Conservation (phyloP, 2,888 invertebrate genomes). For the Drosophila mimetica region DNA sequence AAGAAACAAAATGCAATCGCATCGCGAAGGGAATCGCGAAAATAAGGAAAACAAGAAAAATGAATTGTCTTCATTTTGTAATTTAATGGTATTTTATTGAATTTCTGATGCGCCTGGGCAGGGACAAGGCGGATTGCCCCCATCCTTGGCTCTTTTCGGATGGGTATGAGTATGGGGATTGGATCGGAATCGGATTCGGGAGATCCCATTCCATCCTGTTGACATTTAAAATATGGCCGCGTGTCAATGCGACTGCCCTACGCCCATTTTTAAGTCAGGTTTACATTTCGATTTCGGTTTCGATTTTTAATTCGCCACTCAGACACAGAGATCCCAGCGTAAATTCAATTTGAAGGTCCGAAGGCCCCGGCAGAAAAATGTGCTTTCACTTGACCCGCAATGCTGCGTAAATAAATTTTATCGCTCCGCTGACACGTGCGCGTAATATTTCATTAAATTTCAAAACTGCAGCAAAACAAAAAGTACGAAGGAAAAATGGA, state of each 20-base stretch:
- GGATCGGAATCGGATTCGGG: background rate
- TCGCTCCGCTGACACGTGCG: conserved; percentile 77
- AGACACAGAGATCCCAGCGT: conserved; percentile 52
- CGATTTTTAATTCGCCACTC: conserved; percentile 54
- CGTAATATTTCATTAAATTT: conserved; percentile 76
- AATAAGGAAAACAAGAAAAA: conserved; percentile 46
- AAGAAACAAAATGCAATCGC: conserved; percentile 66
- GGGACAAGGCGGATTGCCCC: conserved; percentile 57
- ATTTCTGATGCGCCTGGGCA: conserved; percentile 70
- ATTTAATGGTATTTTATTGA: conserved; percentile 82
- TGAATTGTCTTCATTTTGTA: conserved; percentile 81
- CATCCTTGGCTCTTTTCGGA: conserved; percentile 27
- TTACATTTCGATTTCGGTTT: conserved; percentile 76
- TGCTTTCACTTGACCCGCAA: conserved; percentile 83
- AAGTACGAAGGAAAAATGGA: conserved; percentile 19
- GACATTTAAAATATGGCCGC: conserved; percentile 82
- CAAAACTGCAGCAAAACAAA: conserved; percentile 34
- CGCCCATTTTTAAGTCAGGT: conserved; percentile 81
- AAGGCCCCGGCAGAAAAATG: conserved; percentile 65
- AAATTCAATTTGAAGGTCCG: conserved; percentile 78
- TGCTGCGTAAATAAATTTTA: conserved; percentile 82
- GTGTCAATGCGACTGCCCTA: conserved; percentile 82
- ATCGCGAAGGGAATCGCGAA: conserved; percentile 25
- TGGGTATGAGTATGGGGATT: background rate
- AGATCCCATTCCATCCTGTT: conserved; percentile 53